Conservation (phyloP, 2,113 vertebrate species). For the Corynorhinus townsendii region DNA sequence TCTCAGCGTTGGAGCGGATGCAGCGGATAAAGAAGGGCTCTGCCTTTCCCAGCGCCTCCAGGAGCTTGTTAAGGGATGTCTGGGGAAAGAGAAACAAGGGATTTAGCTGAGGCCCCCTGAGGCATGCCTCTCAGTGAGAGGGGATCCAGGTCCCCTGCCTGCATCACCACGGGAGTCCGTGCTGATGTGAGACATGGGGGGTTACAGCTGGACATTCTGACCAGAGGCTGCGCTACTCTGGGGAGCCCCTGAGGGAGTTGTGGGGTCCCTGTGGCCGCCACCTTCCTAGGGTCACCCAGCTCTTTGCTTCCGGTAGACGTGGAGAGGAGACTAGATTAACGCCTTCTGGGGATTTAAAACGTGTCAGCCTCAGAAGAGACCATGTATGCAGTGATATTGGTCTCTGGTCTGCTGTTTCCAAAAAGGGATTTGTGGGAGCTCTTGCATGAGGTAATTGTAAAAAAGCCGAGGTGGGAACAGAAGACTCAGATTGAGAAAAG, state of each 20-base stretch:
- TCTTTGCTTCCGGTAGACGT: not conserved
- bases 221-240: not conserved
- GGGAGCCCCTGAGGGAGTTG: not conserved
- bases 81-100: slow-evolving; percentile 64
- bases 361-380: not conserved
- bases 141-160: not conserved
- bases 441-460: not conserved
- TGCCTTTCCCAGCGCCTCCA: slow-evolving; percentile 92
- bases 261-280: not conserved
- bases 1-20: slow-evolving; percentile 96
- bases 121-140: rapidly evolving
- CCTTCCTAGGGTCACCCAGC: not conserved
- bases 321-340: not conserved
- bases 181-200: not conserved
- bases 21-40: slow-evolving; percentile 99
- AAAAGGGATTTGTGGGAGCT: not conserved
- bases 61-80: slow-evolving; percentile 93
- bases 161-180: not conserved
- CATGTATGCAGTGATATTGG: not conserved
- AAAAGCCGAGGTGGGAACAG: too few species aligned
- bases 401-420: not conserved
- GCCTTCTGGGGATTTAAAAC: not conserved
- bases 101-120: not conserved
- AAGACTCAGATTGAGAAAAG: not conserved
- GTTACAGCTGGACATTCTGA: not conserved